phyloP scores from a whole-genome alignment of 2,113 vertebrate genomes.

The Girardinichthys multiradiatus region DNA sequence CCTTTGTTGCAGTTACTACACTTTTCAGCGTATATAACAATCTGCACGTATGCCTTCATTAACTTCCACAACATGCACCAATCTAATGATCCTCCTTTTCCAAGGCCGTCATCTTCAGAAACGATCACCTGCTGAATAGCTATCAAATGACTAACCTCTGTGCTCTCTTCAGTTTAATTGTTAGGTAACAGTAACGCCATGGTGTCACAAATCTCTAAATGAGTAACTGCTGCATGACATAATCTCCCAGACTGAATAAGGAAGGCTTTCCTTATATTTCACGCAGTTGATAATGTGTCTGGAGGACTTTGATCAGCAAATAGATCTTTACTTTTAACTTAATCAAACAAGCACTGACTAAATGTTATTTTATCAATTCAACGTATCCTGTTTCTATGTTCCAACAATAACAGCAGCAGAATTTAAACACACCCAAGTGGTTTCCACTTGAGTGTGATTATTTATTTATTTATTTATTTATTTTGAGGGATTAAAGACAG shows the following conservation, averaged over 20 bases:
- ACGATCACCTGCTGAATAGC: neutral
- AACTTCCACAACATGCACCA: neutral
- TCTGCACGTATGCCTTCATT: neutral
- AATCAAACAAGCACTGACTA: neutral
- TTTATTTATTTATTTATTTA: neutral
- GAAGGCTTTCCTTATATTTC: neutral
- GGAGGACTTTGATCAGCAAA: slow-evolving; percentile 24
- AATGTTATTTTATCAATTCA: neutral
- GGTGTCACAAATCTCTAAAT: neutral
- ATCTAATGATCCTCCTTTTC: slow-evolving; percentile 1
- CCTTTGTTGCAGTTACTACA: slow-evolving; percentile 2
- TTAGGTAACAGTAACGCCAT: neutral
- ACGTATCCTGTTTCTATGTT: neutral
- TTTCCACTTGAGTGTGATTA: neutral
- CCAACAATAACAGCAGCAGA: neutral
- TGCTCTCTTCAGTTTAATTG: slow-evolving; percentile 1
- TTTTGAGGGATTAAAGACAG: neutral
- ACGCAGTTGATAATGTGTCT: neutral
- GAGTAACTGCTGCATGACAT: slow-evolving; percentile 11
- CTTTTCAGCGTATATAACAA: slow-evolving; percentile 1
- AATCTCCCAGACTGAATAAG: neutral
- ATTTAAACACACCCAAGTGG: neutral
- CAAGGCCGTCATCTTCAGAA: neutral
- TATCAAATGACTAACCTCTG: neutral
- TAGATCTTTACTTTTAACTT: neutral